Conservation (phyloP, 2,113 vertebrate genomes). For the Meleagris gallopavo region DNA sequence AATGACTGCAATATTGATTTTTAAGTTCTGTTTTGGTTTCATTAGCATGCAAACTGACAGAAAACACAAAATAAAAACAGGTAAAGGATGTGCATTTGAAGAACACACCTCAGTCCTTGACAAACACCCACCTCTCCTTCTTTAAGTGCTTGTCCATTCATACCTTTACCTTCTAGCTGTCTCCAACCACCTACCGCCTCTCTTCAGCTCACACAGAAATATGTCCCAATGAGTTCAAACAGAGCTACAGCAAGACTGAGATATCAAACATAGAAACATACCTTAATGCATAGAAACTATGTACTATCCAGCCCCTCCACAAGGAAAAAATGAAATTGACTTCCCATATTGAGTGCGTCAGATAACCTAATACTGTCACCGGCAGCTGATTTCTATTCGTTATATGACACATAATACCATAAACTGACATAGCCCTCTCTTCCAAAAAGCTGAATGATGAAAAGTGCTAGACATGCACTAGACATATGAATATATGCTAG, state of each 20-base stretch:
- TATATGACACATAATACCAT: neutral
- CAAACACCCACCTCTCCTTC: neutral
- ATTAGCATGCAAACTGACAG: neutral
- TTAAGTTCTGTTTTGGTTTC: neutral
- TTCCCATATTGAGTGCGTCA: neutral
- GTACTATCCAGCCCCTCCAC: neutral
- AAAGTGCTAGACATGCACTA: neutral
- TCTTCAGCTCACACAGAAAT: neutral
- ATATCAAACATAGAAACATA: neutral
- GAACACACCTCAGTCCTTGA: neutral
- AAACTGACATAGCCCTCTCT: neutral
- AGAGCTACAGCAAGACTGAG: neutral
- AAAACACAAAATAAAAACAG: neutral
- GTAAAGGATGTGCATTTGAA: neutral
- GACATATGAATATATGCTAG: no score
- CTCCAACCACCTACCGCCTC: rapidly evolving
- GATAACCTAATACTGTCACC: rapidly evolving
- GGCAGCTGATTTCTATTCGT: neutral
- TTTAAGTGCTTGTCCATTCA: neutral
- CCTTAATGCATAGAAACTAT: neutral
- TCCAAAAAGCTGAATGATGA: neutral
- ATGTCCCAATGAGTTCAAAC: neutral
- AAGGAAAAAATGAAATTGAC: neutral
- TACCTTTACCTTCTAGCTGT: neutral
- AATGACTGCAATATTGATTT: neutral